These are phyloP conservation scores for Manis pentadactyla DNA, from an alignment of 2,797 vertebrate genomes.

Conservation along the genomic window DNA sequence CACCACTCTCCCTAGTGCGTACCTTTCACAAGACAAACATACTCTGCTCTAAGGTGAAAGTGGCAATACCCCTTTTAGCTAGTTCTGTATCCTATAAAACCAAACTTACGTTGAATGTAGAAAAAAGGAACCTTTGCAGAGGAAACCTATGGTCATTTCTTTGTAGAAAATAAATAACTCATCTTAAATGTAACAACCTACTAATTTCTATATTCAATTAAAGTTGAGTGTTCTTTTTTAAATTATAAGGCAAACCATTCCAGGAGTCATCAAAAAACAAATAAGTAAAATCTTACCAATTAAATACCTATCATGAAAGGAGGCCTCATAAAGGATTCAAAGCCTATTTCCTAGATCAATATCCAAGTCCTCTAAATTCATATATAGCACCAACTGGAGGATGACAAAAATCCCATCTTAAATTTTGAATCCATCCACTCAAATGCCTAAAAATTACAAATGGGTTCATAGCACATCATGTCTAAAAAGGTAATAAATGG, in stretches of 20 bases:
- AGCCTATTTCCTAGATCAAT: background rate
- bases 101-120: background rate
- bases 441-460: conserved; percentile 12
- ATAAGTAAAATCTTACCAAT: conserved; percentile 19
- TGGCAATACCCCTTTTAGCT: background rate
- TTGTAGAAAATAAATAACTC: background rate
- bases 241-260: background rate
- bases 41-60: background rate
- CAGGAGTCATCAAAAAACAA: background rate
- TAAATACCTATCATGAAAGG: background rate
- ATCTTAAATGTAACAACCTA: background rate
- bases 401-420: background rate
- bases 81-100: background rate
- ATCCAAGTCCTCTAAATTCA: background rate
- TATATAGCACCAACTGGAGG: background rate
- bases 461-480: background rate
- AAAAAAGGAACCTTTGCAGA: background rate
- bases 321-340: background rate
- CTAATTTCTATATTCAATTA: background rate
- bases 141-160: background rate
- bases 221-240: background rate
- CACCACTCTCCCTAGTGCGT: background rate
- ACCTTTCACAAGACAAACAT: background rate
- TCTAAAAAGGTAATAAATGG: background rate
- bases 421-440: background rate